Conservation (phyloP, 2,113 vertebrate species). For the Craseonycteris thonglongyai region DNA sequence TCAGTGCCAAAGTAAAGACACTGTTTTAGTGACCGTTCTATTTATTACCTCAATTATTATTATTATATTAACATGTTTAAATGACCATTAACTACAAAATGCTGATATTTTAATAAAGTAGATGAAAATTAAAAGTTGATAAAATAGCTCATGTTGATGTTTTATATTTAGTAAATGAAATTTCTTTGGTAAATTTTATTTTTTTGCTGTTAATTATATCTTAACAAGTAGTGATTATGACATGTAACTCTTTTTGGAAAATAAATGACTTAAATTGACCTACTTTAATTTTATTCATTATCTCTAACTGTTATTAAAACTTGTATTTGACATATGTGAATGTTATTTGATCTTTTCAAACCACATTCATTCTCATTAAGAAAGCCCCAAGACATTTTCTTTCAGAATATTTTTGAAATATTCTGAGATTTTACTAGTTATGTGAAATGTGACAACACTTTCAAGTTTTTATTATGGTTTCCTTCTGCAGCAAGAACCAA, state of each 20-base stretch:
- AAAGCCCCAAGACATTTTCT: slow-evolving; percentile 85
- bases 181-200: slow-evolving; percentile 74
- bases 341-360: slow-evolving; percentile 88
- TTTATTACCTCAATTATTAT: slow-evolving; percentile 46
- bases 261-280: slow-evolving; percentile 82
- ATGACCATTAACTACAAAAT: slow-evolving; percentile 62
- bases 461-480: slow-evolving; percentile 87
- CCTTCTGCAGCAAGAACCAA: slow-evolving; percentile 80
- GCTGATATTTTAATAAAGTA: slow-evolving; percentile 66
- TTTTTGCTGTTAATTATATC: slow-evolving; percentile 79
- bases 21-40: not conserved
- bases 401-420: slow-evolving; percentile 85
- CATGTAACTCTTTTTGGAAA: slow-evolving; percentile 75
- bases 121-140: slow-evolving; percentile 64
- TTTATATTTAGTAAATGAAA: slow-evolving; percentile 60
- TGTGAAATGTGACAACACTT: slow-evolving; percentile 87
- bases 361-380: slow-evolving; percentile 85
- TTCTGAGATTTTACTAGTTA: slow-evolving; percentile 85
- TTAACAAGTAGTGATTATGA: slow-evolving; percentile 77
- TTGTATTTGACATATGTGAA: slow-evolving; percentile 83
- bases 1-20: not conserved
- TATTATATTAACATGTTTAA: slow-evolving; percentile 67
- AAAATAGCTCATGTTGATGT: slow-evolving; percentile 60
- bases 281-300: slow-evolving; percentile 87
- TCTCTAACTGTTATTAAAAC: slow-evolving; percentile 83